A percentile compares a stretch with the other conserved stretches of the same genome.
Evolutionary conservation across 2,888 invertebrate genomes (phyloP).

Genomic region (Parnassius glacialis): DNA sequence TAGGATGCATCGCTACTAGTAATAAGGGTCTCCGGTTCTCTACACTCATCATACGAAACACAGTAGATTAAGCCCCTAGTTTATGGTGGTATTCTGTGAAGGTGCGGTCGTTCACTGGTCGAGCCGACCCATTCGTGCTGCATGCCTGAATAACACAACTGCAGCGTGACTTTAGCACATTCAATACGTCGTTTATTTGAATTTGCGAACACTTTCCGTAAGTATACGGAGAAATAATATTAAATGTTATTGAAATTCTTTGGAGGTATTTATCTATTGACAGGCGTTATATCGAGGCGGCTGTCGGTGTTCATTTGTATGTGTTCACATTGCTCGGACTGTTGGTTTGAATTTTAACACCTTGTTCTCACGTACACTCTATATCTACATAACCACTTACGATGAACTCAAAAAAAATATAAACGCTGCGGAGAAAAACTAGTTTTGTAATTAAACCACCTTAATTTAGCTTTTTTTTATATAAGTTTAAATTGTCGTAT

Average conservation of each 20-base stretch:
- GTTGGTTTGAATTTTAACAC: conserved; percentile 32
- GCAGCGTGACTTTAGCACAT: no score
- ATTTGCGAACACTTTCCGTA: conserved; percentile 2
- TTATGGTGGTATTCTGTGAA: no score
- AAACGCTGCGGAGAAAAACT: neutral
- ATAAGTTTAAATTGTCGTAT: no score
- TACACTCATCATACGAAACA: no score
- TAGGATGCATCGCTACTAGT: no score
- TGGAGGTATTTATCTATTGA: conserved; percentile 5
- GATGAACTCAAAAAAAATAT: conserved; percentile 8
- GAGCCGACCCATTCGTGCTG: no score
- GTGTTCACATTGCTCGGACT: conserved; percentile 2
- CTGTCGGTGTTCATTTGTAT: conserved; percentile 29
- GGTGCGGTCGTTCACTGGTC: no score
- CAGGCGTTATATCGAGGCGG: conserved; percentile 3
- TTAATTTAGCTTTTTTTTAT: no score
- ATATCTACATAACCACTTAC: conserved; percentile 9
- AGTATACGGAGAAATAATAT: conserved; percentile 11
- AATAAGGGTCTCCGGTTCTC: no score
- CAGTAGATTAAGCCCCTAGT: no score
- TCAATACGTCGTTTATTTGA: neutral
- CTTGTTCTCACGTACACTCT: conserved; percentile 28
- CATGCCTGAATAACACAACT: no score
- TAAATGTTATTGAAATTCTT: conserved; percentile 22
- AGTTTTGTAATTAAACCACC: no score